Evolutionary conservation across 2,888 invertebrate genomes (phyloP).

Genomic region (Oligia strigilis): DNA sequence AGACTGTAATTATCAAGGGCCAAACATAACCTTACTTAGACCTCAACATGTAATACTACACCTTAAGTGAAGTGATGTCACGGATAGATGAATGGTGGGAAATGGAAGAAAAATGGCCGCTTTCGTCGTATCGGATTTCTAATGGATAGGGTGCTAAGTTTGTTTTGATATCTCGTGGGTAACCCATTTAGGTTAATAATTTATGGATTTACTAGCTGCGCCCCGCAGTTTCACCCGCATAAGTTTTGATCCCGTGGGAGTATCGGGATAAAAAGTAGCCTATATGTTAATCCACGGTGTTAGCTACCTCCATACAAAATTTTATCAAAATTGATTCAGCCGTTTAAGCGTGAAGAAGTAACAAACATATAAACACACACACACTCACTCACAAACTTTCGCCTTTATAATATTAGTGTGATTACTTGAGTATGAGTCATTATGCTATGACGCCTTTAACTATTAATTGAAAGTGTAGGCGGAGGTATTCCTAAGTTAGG

Average conservation of each 20-base stretch:
- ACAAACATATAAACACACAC: too few species aligned
- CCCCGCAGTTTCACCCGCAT: too few species aligned
- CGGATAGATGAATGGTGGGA: constrained; percentile 66
- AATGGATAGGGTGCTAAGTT: constrained; percentile 73
- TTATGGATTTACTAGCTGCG: constrained; percentile 33
- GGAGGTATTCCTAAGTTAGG: too few species aligned
- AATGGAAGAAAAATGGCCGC: constrained; percentile 62
- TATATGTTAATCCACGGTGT: too few species aligned
- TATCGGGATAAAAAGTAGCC: too few species aligned
- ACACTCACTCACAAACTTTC: too few species aligned
- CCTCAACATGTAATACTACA: constrained; percentile 71
- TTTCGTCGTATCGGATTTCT: constrained; percentile 75
- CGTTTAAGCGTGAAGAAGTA: too few species aligned
- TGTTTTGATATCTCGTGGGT: constrained; percentile 63
- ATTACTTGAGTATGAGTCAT: constrained; percentile 35
- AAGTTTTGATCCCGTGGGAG: too few species aligned
- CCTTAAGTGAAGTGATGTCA: constrained; percentile 77
- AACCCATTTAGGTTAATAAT: constrained; percentile 44
- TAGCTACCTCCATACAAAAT: too few species aligned
- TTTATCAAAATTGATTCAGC: too few species aligned
- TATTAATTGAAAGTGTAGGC: constrained; percentile 19
- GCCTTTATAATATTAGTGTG: too few species aligned
- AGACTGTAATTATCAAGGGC: constrained; percentile 24
- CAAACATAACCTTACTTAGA: constrained; percentile 46
- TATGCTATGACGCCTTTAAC: neutral